Conservation (phyloP, 2,797 vertebrate genomes). For the Acanthurus lineatus region DNA sequence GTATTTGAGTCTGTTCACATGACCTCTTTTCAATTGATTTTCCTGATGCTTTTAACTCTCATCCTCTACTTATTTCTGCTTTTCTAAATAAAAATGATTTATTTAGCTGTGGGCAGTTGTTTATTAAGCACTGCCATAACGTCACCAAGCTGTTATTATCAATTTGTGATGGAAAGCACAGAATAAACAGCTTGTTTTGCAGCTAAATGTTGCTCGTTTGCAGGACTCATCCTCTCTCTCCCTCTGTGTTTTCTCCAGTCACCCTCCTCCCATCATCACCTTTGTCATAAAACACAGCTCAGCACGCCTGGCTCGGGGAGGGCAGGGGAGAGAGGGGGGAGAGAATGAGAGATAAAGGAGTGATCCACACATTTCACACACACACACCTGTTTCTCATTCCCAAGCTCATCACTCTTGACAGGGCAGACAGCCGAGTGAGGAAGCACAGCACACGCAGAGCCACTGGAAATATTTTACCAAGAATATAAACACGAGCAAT, state of each 20-base stretch:
- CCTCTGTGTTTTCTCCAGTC: slow-evolving; percentile 54
- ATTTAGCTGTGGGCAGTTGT: neutral
- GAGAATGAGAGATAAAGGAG: slow-evolving; percentile 66
- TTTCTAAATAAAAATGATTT: slow-evolving; percentile 9
- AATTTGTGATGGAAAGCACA: neutral
- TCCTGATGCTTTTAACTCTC: slow-evolving; percentile 10
- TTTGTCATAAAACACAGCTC: slow-evolving; percentile 67
- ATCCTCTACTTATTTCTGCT: neutral
- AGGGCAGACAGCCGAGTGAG: slow-evolving; percentile 61
- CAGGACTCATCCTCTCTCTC: slow-evolving; percentile 12
- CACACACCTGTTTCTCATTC: slow-evolving; percentile 86
- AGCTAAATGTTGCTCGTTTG: slow-evolving; percentile 1
- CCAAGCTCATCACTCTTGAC: slow-evolving; percentile 75
- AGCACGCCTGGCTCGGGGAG: slow-evolving; percentile 45
- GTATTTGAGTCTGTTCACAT: neutral
- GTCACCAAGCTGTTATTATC: neutral
- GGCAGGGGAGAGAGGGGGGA: slow-evolving; percentile 13
- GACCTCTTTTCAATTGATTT: neutral
- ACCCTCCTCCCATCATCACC: slow-evolving; percentile 28
- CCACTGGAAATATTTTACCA: slow-evolving; percentile 64
- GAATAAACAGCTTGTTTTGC: neutral
- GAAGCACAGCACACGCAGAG: slow-evolving; percentile 55
- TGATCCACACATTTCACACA: slow-evolving; percentile 61
- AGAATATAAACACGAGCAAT: slow-evolving; percentile 60
- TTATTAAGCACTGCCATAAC: neutral